Conservation (phyloP, 1,140 invertebrate species). For the Diachasma alloeum region DNA sequence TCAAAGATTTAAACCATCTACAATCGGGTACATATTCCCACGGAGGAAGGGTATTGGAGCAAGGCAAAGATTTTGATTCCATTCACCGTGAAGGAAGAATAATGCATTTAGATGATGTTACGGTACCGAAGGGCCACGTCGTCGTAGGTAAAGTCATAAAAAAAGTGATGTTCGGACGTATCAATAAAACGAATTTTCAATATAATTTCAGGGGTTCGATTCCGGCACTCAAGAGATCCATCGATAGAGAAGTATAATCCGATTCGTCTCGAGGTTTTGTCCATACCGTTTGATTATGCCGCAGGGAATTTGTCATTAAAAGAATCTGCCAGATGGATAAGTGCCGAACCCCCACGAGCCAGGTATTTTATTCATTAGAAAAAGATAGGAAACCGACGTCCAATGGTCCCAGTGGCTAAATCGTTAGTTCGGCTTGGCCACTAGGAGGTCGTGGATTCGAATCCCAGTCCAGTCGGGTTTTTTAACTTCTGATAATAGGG, state of each 20-base stretch:
- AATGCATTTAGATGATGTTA: neutral
- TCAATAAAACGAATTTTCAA: too few species aligned
- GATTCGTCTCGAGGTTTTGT: neutral
- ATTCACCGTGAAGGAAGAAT: neutral
- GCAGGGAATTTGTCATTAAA: neutral
- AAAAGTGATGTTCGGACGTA: too few species aligned
- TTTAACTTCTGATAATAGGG: too few species aligned
- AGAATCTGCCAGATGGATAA: neutral
- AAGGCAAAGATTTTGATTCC: neutral
- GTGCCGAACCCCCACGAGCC: neutral
- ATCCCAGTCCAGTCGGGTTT: too few species aligned
- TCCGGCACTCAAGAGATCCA: neutral
- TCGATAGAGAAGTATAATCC: neutral
- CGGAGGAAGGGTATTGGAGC: neutral
- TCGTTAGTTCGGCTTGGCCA: too few species aligned
- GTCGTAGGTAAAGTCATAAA: neutral
- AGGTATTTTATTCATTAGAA: too few species aligned
- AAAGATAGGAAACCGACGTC: too few species aligned
- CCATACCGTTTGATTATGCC: neutral
- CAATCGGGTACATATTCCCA: neutral
- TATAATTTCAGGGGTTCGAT: neutral
- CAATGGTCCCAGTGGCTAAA: too few species aligned
- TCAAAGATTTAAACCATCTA: neutral
- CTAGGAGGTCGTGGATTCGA: too few species aligned
- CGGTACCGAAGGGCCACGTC: neutral